A percentile compares a stretch with the other conserved stretches of the same genome.
These are phyloP conservation scores for Cephalotes varians DNA, from an alignment of 2,888 invertebrate species.

Conservation along the genomic window DNA sequence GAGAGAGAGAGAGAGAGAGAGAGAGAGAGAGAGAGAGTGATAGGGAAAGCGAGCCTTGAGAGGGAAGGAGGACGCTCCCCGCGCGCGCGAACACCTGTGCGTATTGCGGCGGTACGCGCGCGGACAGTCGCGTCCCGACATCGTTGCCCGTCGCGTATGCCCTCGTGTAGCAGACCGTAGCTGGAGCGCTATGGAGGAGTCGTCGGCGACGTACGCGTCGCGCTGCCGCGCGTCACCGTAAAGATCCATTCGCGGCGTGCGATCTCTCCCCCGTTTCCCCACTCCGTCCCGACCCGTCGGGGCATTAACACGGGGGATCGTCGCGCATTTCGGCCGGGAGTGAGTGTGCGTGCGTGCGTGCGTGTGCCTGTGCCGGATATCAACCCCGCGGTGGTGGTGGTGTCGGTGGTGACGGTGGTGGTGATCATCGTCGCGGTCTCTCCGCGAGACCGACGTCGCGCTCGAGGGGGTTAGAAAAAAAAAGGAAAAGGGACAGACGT, in stretches of 20 bases:
- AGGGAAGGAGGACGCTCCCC: not conserved
- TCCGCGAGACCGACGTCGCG: slow-evolving; percentile 60
- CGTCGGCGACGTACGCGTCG: slow-evolving; percentile 53
- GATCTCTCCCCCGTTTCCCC: not conserved
- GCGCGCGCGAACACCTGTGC: slow-evolving; percentile 68
- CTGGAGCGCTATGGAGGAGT: not conserved
- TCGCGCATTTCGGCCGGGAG: slow-evolving; percentile 37
- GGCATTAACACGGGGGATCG: slow-evolving; percentile 47
- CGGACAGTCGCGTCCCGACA: slow-evolving; percentile 40
- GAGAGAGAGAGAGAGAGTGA: not conserved
- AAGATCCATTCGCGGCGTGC: slow-evolving; percentile 49
- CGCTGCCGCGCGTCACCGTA: slow-evolving; percentile 58
- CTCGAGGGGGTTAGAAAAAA: slow-evolving; percentile 73
- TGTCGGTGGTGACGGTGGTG: not conserved
- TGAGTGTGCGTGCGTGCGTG: not conserved
- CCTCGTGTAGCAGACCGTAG: slow-evolving; percentile 36
- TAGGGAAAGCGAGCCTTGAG: not conserved
- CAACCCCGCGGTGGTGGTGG: slow-evolving; percentile 31
- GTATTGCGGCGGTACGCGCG: slow-evolving; percentile 45
- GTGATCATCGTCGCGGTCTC: slow-evolving; percentile 4
- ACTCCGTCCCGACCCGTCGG: not conserved
- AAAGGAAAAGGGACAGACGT: slow-evolving; percentile 75
- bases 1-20: not conserved
- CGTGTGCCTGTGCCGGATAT: slow-evolving; percentile 23
- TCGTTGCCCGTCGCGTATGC: slow-evolving; percentile 12